Conservation (phyloP, 2,797 vertebrate genomes). For the Mallotus villosus region DNA sequence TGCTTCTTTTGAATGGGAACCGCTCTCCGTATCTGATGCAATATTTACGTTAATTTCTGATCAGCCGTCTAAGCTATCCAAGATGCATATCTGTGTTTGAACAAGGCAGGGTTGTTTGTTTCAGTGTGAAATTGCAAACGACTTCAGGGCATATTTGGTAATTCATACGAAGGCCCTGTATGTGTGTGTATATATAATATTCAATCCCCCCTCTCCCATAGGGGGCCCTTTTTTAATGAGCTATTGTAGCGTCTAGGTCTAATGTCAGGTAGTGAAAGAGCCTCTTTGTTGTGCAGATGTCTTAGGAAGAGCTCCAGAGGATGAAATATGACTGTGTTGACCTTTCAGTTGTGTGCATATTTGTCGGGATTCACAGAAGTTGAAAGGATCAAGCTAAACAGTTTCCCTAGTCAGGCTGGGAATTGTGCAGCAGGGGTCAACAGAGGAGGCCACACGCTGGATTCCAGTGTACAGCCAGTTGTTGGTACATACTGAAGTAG, state of each 20-base stretch:
- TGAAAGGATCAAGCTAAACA: slow-evolving; percentile 94
- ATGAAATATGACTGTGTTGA: slow-evolving; percentile 93
- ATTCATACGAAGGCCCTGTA: slow-evolving; percentile 70
- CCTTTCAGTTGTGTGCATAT: slow-evolving; percentile 96
- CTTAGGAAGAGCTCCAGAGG: slow-evolving; percentile 86
- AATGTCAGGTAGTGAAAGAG: slow-evolving; percentile 87
- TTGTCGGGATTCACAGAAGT: slow-evolving; percentile 96
- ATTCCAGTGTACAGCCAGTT: slow-evolving; percentile 89
- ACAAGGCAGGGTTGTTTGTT: slow-evolving; percentile 72
- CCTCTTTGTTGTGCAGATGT: slow-evolving; percentile 91
- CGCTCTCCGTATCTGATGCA: slow-evolving; percentile 58
- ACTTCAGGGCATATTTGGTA: slow-evolving; percentile 76
- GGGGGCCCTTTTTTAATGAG: slow-evolving; percentile 87
- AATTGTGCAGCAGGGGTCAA: slow-evolving; percentile 91
- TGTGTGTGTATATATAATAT: slow-evolving; percentile 65
- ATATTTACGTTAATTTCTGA: slow-evolving; percentile 68
- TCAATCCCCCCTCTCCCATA: slow-evolving; percentile 77
- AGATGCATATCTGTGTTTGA: slow-evolving; percentile 71
- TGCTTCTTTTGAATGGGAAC: slow-evolving; percentile 48
- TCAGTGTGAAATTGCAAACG: slow-evolving; percentile 69
- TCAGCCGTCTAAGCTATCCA: slow-evolving; percentile 49
- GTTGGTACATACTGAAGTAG: slow-evolving; percentile 89
- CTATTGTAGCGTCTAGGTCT: slow-evolving; percentile 81
- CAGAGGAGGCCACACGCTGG: slow-evolving; percentile 78
- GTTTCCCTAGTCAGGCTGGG: slow-evolving; percentile 86